Evolutionary conservation across 2,113 vertebrate genomes (phyloP).

Genomic region (crab-eating macaque (Macaca fascicularis)): DNA sequence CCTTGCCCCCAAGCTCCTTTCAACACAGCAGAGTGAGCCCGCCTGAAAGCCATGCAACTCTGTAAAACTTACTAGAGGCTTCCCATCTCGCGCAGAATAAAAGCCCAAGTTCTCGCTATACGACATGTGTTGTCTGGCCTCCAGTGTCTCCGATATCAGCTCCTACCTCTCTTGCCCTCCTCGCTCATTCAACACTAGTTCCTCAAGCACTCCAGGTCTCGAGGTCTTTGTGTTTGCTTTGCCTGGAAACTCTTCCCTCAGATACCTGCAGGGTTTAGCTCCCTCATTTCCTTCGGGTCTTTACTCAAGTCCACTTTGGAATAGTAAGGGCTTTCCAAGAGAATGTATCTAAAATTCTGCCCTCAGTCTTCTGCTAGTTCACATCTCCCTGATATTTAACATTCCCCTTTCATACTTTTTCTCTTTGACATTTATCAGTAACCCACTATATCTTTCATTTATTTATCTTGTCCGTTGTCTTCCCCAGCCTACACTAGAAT

Average conservation of each 20-base stretch:
- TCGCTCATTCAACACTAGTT: neutral
- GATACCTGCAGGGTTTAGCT: neutral
- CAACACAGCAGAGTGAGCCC: neutral
- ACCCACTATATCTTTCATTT: neutral
- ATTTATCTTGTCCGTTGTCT: neutral
- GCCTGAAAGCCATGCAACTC: neutral
- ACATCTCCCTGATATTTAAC: neutral
- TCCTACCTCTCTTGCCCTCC: neutral
- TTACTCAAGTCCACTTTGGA: neutral
- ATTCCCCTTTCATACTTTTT: neutral
- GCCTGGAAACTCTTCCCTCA: neutral
- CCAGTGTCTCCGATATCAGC: neutral
- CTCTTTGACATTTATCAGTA: neutral
- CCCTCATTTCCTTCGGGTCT: neutral
- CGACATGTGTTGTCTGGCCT: neutral
- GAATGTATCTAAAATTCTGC: neutral
- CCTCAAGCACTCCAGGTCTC: neutral
- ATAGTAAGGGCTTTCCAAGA: neutral
- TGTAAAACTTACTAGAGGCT: neutral
- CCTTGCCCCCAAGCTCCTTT: neutral
- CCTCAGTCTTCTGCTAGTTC: neutral
- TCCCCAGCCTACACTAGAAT: neutral
- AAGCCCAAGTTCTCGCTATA: neutral
- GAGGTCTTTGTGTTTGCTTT: neutral
- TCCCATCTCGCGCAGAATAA: neutral